Evolutionary conservation across 2,797 vertebrate genomes (phyloP).

Genomic region (Coregonus ussuriensis): DNA sequence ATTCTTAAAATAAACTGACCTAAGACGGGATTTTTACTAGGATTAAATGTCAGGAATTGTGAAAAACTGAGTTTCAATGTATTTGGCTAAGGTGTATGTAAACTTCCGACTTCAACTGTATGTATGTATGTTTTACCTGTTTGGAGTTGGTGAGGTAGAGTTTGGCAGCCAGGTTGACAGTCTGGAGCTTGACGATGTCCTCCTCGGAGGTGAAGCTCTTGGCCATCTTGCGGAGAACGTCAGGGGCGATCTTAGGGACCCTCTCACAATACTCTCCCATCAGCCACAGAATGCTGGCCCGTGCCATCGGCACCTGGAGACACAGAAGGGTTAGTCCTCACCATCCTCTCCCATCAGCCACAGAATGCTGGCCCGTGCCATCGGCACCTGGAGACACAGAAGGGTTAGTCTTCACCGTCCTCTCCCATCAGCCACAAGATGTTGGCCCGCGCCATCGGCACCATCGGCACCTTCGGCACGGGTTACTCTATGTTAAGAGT

Average conservation of each 20-base stretch:
- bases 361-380: constrained; percentile 96
- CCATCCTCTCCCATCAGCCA: constrained; percentile 98
- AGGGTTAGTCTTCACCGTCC: constrained; percentile 82
- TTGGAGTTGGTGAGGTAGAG: constrained; percentile 97
- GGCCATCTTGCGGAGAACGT: constrained; percentile 93
- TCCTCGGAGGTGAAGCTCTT: constrained; percentile 92
- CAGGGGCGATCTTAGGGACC: constrained; percentile 95
- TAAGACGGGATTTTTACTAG: too few species aligned
- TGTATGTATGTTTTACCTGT: constrained; percentile 79
- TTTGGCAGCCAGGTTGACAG: constrained; percentile 92
- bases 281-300: constrained; percentile 97
- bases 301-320: constrained; percentile 90
- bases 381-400: constrained; percentile 80
- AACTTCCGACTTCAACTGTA: too few species aligned
- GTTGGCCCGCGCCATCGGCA: constrained; percentile 95
- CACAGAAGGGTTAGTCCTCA: constrained; percentile 61
- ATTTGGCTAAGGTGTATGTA: too few species aligned
- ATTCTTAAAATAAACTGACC: too few species aligned
- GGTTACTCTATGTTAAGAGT: too few species aligned
- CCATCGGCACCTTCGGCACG: constrained; percentile 83
- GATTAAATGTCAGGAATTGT: too few species aligned
- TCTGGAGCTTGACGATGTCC: constrained; percentile 96
- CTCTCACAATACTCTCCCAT: constrained; percentile 96
- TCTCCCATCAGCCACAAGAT: constrained; percentile 98
- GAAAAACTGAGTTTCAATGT: too few species aligned